Conservation (phyloP, 2,797 vertebrate genomes). For the Ctenosaura bakeri region DNA sequence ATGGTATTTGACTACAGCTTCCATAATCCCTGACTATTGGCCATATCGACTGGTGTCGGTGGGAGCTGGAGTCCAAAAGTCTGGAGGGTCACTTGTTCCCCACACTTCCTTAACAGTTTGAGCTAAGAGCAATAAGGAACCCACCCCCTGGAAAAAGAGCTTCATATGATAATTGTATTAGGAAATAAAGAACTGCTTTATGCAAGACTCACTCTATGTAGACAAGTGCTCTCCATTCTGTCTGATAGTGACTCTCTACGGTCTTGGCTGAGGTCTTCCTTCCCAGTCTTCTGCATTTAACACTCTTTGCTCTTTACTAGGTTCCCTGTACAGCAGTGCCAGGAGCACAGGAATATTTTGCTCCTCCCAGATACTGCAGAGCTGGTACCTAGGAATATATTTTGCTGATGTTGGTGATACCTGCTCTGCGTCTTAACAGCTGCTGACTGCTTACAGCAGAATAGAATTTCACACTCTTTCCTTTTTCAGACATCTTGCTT, state of each 20-base stretch:
- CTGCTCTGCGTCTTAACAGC: not conserved
- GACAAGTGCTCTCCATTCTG: not conserved
- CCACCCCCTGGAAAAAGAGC: not conserved
- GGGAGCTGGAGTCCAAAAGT: not conserved
- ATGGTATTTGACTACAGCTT: not conserved
- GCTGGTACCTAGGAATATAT: too few species aligned
- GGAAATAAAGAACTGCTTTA: not conserved
- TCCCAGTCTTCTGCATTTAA: not conserved
- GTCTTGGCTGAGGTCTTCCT: not conserved
- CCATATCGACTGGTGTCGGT: not conserved
- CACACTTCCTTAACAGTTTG: not conserved
- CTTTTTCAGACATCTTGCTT: slow-evolving; percentile 27
- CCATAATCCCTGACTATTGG: not conserved
- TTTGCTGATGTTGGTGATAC: not conserved
- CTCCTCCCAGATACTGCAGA: too few species aligned
- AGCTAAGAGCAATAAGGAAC: not conserved
- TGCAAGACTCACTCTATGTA: not conserved
- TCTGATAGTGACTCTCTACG: not conserved
- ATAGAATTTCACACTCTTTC: not conserved
- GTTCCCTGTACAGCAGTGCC: not conserved
- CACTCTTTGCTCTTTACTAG: not conserved
- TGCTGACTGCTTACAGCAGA: not conserved
- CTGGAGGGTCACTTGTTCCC: not conserved
- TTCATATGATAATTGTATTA: not conserved
- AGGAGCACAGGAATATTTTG: not conserved